A percentile compares a stretch with the other conserved stretches of the same genome.
These are phyloP conservation scores for Cyrtorhinus lividipennis DNA, from an alignment of 1,140 invertebrate species.

Conservation along the genomic window DNA sequence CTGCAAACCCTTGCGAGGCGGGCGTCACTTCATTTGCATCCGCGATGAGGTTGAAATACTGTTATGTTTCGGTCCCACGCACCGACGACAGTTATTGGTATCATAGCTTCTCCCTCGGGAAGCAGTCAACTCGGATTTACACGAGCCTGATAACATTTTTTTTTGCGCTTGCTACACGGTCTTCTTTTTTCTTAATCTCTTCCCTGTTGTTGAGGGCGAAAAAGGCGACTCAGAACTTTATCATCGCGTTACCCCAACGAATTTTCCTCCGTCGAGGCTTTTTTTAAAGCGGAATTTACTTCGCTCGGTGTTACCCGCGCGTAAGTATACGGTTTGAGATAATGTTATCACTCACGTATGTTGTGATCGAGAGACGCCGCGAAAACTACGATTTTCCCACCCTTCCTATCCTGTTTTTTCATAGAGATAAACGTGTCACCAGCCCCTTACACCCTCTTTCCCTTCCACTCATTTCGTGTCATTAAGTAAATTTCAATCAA, in stretches of 20 bases:
- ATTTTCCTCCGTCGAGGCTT: too few species aligned
- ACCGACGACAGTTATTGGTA: neutral
- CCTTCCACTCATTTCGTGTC: too few species aligned
- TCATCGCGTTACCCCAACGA: neutral
- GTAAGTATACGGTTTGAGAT: too few species aligned
- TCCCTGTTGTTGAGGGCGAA: neutral
- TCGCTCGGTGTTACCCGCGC: too few species aligned
- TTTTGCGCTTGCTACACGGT: neutral
- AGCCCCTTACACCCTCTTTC: too few species aligned
- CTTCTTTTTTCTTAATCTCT: neutral
- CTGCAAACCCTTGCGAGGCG: neutral
- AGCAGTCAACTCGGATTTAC: conserved; percentile 7
- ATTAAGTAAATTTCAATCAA: too few species aligned
- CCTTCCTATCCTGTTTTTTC: too few species aligned
- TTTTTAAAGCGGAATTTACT: too few species aligned
- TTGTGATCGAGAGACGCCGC: too few species aligned
- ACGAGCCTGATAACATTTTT: conserved; percentile 3
- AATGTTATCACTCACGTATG: too few species aligned
- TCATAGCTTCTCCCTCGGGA: conserved; percentile 4
- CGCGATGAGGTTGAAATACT: conserved; percentile 7
- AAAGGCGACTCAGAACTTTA: neutral
- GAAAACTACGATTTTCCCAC: too few species aligned
- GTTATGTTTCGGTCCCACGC: conserved; percentile 6
- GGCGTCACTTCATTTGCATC: conserved; percentile 7
- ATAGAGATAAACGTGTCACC: too few species aligned